Conservation (phyloP, 2,888 invertebrate genomes). For the Eristalis pertinax region DNA sequence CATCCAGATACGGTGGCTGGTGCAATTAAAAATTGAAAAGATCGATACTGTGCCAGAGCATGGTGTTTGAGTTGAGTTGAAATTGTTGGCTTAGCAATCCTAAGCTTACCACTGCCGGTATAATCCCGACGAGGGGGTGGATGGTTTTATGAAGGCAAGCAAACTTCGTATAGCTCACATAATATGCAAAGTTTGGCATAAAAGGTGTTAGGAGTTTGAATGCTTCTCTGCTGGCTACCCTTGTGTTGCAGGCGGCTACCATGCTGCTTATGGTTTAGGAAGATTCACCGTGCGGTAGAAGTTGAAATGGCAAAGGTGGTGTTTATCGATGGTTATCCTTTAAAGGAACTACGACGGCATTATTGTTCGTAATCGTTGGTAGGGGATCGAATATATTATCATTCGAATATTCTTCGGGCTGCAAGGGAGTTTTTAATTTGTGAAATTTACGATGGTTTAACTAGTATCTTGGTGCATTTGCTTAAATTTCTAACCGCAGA, state of each 20-base stretch:
- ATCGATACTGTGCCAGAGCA: slow-evolving; percentile 37
- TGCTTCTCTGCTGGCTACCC: not conserved
- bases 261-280: not conserved
- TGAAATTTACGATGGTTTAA: too few species aligned
- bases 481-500: too few species aligned
- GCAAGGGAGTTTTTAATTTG: too few species aligned
- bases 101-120: slow-evolving; percentile 24
- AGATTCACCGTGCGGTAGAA: not conserved
- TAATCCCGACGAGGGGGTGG: not conserved
- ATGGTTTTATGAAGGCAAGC: not conserved
- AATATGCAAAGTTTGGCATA: slow-evolving; percentile 32
- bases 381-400: too few species aligned
- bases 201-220: not conserved
- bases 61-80: slow-evolving; percentile 25
- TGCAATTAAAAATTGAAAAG: slow-evolving; percentile 54
- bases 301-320: not conserved
- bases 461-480: too few species aligned
- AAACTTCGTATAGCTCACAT: slow-evolving; percentile 12
- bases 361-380: too few species aligned
- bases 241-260: not conserved
- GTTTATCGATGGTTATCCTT: not conserved
- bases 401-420: too few species aligned
- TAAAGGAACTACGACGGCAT: not conserved
- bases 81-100: slow-evolving; percentile 52
- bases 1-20: slow-evolving; percentile 24